Percentiles rank a stretch among this genome's conserved stretches.
Conservation (phyloP, 2,888 invertebrate genomes). For the Zonitis immaculata region DNA sequence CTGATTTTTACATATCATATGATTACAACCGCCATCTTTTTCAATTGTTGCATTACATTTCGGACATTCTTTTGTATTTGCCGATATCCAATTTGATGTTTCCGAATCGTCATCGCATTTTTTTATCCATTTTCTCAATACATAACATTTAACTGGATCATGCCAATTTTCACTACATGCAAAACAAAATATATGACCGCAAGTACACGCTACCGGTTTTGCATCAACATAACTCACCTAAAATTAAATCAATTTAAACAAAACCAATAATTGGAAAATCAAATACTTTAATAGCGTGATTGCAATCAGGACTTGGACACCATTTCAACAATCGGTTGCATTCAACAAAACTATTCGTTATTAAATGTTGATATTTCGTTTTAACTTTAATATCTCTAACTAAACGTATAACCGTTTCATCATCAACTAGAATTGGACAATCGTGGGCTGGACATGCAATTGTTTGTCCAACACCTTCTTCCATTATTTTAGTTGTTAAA, state of each 20-base stretch:
- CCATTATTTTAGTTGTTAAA: slow-evolving; percentile 96
- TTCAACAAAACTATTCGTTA: slow-evolving; percentile 98
- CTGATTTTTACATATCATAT: slow-evolving; percentile 98
- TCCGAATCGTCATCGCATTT: slow-evolving; percentile 99
- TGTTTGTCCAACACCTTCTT: slow-evolving; percentile 93
- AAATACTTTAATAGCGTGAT: slow-evolving; percentile 77
- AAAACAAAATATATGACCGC: slow-evolving; percentile 95
- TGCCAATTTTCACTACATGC: slow-evolving; percentile 97
- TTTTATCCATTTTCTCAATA: slow-evolving; percentile 95
- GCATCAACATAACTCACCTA: slow-evolving; percentile 68
- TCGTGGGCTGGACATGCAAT: slow-evolving; percentile 96
- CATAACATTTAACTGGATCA: slow-evolving; percentile 93
- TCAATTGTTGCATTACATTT: slow-evolving; percentile 96
- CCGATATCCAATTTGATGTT: slow-evolving; percentile 99
- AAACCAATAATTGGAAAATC: neutral
- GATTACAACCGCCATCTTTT: slow-evolving; percentile 98
- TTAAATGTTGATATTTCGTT: slow-evolving; percentile 93
- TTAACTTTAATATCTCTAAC: slow-evolving; percentile 82
- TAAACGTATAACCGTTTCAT: slow-evolving; percentile 91
- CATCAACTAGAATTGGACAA: slow-evolving; percentile 96
- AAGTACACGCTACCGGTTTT: slow-evolving; percentile 88
- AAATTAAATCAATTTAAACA: slow-evolving; percentile 11
- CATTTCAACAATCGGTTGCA: slow-evolving; percentile 94
- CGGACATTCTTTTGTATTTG: slow-evolving; percentile 99
- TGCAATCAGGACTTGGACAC: slow-evolving; percentile 99